Base-by-base conservation (phyloP, 1,140 invertebrate genomes). In the Drosophila nasuta region DNA sequence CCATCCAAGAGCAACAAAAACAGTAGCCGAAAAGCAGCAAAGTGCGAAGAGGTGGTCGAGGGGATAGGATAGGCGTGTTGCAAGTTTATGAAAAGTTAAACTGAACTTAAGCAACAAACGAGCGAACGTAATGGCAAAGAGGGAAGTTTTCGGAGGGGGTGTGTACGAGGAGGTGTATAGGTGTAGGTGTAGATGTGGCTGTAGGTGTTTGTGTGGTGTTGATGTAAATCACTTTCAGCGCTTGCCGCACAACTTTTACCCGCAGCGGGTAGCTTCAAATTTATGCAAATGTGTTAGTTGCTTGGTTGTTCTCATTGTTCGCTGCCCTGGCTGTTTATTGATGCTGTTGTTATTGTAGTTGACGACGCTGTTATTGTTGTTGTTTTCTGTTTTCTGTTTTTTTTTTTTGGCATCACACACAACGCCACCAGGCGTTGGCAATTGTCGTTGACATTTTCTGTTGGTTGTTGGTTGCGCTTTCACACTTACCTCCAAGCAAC, bases 31-130 rank as follows among this genome's bases (percentile, higher is more conserved):
- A 25, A 62, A 41, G n/a, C 57, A 43, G 72, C 67, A 49, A 75
- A 70, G 58, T 75, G 72, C 41, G 58, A 60, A 57, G 51, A 33
- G 25, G 15, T 52, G 13, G 62, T 3, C 17, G 11, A 2, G 48
- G 28, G 52, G 41, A n/a, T n/a, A n/a, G 11, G 10, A 25, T 17
- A 58, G 66, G 81, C 77, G 74, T 85, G 81, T 69, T 75, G 76
- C 77, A 88, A 88, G 85, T 88, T 88, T 88, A 88, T 85, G 76
- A 77, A 88, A 88, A 88, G 85, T 88, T 88, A 88, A 88, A 88
- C 85, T 83, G 85, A 88, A 88, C 70, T 88, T 88, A 89, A 89
- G 81, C 73, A 89, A 77, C 77, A 77, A 81, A 86, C 75, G 70
- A 75, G 64, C 48, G 38, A 73, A 64, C 63, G 60, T 80, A 72